phyloP scores from a whole-genome alignment of 1,140 invertebrate genomes.

The Bombus pyrosoma region DNA sequence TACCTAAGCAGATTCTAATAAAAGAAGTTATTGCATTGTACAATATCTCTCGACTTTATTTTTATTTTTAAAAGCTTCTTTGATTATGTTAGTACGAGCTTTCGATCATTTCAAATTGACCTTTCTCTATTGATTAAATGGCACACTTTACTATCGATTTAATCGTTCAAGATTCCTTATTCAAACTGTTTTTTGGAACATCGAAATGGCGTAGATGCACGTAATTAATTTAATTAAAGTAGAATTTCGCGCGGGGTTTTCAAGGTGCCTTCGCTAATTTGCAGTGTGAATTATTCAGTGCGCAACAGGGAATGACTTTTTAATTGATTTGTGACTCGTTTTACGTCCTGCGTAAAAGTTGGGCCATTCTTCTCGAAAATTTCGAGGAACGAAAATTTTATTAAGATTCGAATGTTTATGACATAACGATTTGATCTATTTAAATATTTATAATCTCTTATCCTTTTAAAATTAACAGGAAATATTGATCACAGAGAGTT shows the following conservation, averaged over 20 bases:
- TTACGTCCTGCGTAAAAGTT: background rate
- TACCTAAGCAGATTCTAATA: background rate
- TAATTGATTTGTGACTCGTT: background rate
- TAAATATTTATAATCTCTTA: background rate
- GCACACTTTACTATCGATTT: background rate
- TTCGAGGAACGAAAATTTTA: background rate
- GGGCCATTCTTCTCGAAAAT: background rate
- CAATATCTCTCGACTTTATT: too few species aligned
- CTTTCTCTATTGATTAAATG: too few species aligned
- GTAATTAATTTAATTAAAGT: slow-evolving; percentile 9
- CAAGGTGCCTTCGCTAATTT: background rate
- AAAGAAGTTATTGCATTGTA: background rate
- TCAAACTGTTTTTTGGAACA: background rate
- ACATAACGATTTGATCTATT: too few species aligned
- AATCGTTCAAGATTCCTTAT: background rate
- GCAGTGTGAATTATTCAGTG: background rate
- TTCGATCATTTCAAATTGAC: too few species aligned
- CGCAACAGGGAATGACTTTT: background rate
- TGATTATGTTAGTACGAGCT: too few species aligned
- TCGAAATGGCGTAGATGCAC: background rate
- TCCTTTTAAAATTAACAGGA: too few species aligned
- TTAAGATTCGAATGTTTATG: too few species aligned
- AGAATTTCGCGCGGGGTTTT: background rate
- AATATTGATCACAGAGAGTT: background rate
- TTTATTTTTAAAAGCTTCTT: too few species aligned